phyloP scores from a whole-genome alignment of 2,797 vertebrate species.

The Novumbra hubbsi region DNA sequence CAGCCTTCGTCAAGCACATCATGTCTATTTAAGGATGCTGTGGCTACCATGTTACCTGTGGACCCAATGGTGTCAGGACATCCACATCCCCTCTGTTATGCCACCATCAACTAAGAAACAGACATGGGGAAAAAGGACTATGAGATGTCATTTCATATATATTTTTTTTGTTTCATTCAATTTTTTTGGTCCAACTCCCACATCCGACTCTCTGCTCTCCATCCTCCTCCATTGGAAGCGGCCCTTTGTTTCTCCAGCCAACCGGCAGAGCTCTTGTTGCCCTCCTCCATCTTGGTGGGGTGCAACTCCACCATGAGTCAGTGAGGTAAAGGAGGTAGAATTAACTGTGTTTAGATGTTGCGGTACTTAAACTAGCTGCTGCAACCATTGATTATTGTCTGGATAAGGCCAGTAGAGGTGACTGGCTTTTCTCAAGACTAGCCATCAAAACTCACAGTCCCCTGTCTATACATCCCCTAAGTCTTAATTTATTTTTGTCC shows the following conservation, averaged over 20 bases:
- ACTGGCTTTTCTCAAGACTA: constrained; percentile 73
- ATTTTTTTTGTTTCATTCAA: constrained; percentile 53
- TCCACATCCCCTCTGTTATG: constrained; percentile 68
- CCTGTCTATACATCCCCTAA: constrained; percentile 41
- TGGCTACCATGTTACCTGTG: constrained; percentile 61
- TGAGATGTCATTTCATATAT: constrained; percentile 76
- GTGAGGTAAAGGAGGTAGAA: constrained; percentile 54
- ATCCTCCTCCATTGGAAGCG: constrained; percentile 47
- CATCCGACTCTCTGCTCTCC: background rate
- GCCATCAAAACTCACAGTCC: constrained; percentile 66
- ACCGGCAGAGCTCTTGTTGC: constrained; percentile 36
- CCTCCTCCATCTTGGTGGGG: constrained; percentile 33
- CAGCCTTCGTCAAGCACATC: constrained; percentile 99
- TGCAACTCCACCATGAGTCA: constrained; percentile 51
- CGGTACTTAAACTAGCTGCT: constrained; percentile 30
- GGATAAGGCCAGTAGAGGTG: constrained; percentile 57
- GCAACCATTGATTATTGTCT: constrained; percentile 39
- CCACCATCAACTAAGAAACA: constrained; percentile 68
- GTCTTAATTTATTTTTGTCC: constrained; percentile 79
- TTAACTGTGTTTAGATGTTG: constrained; percentile 26
- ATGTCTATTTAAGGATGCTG: constrained; percentile 86
- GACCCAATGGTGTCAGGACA: constrained; percentile 81
- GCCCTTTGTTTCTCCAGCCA: constrained; percentile 29
- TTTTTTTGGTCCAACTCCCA: constrained; percentile 42
- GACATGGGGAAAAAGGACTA: constrained; percentile 72